These are phyloP conservation scores for Raja brachyura DNA, from an alignment of 2,113 vertebrate species.

Conservation along the genomic window DNA sequence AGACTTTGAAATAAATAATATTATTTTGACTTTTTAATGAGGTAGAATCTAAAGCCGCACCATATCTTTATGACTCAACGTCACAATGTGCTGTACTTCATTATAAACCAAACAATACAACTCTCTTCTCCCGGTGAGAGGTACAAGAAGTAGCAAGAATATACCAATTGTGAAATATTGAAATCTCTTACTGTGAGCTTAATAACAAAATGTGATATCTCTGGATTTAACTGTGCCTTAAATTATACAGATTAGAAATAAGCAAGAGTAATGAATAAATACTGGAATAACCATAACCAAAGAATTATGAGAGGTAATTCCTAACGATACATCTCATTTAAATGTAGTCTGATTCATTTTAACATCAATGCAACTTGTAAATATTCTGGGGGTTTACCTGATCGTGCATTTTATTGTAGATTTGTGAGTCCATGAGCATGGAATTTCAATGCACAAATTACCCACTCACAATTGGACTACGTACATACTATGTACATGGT, in stretches of 20 bases:
- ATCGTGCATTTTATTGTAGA: not conserved
- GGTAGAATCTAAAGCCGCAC: not conserved
- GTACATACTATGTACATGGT: not conserved
- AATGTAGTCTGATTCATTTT: not conserved
- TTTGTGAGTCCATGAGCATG: not conserved
- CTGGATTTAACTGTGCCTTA: not conserved
- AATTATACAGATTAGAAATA: not conserved
- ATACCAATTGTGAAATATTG: not conserved
- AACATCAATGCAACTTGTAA: not conserved
- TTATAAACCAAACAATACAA: not conserved
- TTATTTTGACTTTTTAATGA: slow-evolving; percentile 4
- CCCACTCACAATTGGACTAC: not conserved
- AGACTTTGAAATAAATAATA: not conserved
- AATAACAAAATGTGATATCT: not conserved
- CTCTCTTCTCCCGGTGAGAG: not conserved
- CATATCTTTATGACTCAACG: not conserved
- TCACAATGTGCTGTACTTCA: not conserved
- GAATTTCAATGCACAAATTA: not conserved
- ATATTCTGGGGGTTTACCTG: not conserved
- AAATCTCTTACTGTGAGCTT: not conserved
- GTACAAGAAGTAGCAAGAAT: not conserved
- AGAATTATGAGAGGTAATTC: not conserved
- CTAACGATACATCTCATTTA: not conserved
- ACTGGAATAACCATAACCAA: not conserved
- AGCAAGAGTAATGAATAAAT: not conserved